Evolutionary conservation across 2,888 invertebrate species (phyloP).

Genomic region (Euzophera pinguis): DNA sequence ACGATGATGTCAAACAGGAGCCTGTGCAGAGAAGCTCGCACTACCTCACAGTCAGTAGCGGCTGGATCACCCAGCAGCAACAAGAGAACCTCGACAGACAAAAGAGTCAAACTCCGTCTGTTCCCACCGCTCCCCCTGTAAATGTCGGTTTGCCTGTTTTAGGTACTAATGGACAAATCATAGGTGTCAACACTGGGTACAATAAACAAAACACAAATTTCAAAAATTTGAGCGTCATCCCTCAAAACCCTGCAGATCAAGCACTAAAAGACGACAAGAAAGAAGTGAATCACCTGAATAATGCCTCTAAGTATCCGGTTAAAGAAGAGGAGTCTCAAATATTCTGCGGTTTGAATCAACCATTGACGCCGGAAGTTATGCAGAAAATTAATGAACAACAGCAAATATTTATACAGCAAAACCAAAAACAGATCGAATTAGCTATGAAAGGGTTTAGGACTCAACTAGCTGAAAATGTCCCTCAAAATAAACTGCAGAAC

Average conservation of each 20-base stretch:
- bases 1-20: slow-evolving; percentile 58
- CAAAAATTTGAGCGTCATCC: slow-evolving; percentile 40
- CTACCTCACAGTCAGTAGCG: slow-evolving; percentile 70
- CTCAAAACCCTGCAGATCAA: slow-evolving; percentile 38
- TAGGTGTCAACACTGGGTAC: slow-evolving; percentile 75
- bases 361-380: slow-evolving; percentile 74
- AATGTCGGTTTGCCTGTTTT: slow-evolving; percentile 66
- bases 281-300: slow-evolving; percentile 37
- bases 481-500: slow-evolving; percentile 48
- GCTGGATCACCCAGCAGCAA: slow-evolving; percentile 67
- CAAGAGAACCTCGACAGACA: slow-evolving; percentile 53
- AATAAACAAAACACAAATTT: slow-evolving; percentile 47
- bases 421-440: slow-evolving; percentile 76
- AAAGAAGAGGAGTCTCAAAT: slow-evolving; percentile 70
- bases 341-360: slow-evolving; percentile 68
- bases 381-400: slow-evolving; percentile 79
- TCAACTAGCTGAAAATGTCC: slow-evolving; percentile 54
- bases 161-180: slow-evolving; percentile 81
- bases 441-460: slow-evolving; percentile 72
- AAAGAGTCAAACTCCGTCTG: slow-evolving; percentile 36
- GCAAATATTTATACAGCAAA: slow-evolving; percentile 78
- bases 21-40: slow-evolving; percentile 65
- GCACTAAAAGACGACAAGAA: slow-evolving; percentile 58
- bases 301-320: slow-evolving; percentile 37
- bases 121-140: slow-evolving; percentile 35